These are phyloP conservation scores for Salticus scenicus DNA, from an alignment of 2,888 invertebrate genomes.

Conservation along the genomic window DNA sequence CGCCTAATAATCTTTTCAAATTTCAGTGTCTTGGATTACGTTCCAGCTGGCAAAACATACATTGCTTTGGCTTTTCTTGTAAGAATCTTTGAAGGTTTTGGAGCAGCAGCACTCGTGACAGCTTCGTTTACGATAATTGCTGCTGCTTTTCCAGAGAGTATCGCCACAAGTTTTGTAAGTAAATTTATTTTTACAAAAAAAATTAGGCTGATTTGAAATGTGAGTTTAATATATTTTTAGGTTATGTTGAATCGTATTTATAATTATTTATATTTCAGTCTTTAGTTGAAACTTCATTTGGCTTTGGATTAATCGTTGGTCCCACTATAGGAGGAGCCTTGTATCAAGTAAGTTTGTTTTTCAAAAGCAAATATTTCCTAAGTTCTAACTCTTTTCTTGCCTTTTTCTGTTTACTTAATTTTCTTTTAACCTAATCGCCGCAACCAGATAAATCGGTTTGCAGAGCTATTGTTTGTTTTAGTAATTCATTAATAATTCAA, in stretches of 20 bases:
- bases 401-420: too few species aligned
- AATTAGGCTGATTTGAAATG: too few species aligned
- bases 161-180: conserved; percentile 89
- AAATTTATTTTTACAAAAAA: too few species aligned
- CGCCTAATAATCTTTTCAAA: too few species aligned
- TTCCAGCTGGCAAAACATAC: conserved; percentile 80
- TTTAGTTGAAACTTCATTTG: conserved; percentile 90
- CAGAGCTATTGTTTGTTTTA: too few species aligned
- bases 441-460: too few species aligned
- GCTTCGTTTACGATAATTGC: conserved; percentile 91
- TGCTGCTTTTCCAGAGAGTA: conserved; percentile 89
- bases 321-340: conserved; percentile 92
- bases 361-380: too few species aligned
- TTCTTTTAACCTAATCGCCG: too few species aligned
- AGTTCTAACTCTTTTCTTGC: too few species aligned
- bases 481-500: too few species aligned
- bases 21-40: conserved; percentile 73
- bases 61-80: conserved; percentile 86
- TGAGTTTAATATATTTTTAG: too few species aligned
- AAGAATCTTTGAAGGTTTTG: conserved; percentile 88
- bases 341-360: conserved; percentile 79
- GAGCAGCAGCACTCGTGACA: conserved; percentile 89
- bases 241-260: too few species aligned
- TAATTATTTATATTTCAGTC: conserved; percentile 78
- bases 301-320: conserved; percentile 89